phyloP scores from a whole-genome alignment of 2,797 vertebrate species.

The Ptychobarbus kaznakovi region DNA sequence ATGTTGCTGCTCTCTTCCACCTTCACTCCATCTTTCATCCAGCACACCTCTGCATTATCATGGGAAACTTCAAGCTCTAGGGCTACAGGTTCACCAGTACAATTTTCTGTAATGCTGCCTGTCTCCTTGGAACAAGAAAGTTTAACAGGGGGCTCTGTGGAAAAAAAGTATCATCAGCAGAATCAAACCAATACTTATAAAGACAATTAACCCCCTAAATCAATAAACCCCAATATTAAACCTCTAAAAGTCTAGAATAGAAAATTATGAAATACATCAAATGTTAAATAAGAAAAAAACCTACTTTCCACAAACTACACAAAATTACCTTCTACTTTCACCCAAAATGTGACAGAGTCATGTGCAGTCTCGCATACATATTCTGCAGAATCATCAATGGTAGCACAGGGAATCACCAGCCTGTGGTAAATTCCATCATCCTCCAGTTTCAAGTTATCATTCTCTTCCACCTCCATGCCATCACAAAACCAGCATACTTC shows the following conservation, averaged over 20 bases:
- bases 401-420: slow-evolving; percentile 80
- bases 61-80: slow-evolving; percentile 85
- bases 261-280: not conserved
- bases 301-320: not conserved
- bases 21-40: slow-evolving; percentile 81
- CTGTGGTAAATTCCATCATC: slow-evolving; percentile 75
- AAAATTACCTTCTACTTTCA: slow-evolving; percentile 84
- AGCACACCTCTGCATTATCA: slow-evolving; percentile 74
- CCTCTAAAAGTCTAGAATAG: not conserved
- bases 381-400: slow-evolving; percentile 84
- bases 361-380: slow-evolving; percentile 91
- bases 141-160: slow-evolving; percentile 83
- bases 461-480: slow-evolving; percentile 86
- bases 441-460: slow-evolving; percentile 79
- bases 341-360: slow-evolving; percentile 86
- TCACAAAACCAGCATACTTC: slow-evolving; percentile 87
- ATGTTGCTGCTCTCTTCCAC: slow-evolving; percentile 79
- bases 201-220: not conserved
- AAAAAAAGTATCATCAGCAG: not conserved
- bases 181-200: too few relatives aligned
- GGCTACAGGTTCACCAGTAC: slow-evolving; percentile 77
- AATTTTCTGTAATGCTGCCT: slow-evolving; percentile 69
- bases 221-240: not conserved
- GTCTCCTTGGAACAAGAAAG: slow-evolving; percentile 74
- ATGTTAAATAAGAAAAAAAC: not conserved